Percentiles rank a stretch among this genome's conserved stretches.
Evolutionary conservation across 2,888 invertebrate species (phyloP).

Genomic region (Mesorhabditis sp.): DNA sequence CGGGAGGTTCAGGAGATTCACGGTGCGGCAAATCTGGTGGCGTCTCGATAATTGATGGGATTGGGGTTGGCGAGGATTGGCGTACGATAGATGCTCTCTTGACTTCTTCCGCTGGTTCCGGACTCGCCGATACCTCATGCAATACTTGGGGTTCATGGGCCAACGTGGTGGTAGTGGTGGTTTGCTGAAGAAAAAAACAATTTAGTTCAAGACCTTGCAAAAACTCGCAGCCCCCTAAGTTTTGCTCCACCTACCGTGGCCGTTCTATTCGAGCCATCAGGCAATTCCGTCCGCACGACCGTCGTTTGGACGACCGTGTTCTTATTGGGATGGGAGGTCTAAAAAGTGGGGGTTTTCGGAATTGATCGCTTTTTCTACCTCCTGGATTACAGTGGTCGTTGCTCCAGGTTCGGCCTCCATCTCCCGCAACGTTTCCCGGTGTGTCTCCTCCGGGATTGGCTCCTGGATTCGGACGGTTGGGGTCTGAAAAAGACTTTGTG

Average conservation of each 20-base stretch:
- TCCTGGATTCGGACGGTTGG: conserved; percentile 3
- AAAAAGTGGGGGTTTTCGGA: not conserved
- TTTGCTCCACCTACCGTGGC: not conserved
- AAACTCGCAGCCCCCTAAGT: not conserved
- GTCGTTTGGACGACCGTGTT: conserved; percentile 4
- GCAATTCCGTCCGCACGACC: not conserved
- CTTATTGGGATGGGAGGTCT: not conserved
- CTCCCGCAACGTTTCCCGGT: not conserved
- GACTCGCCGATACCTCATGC: not conserved
- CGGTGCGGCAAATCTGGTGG: not conserved
- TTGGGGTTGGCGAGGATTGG: conserved; percentile 1
- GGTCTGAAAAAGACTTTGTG: not conserved
- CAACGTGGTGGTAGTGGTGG: conserved; percentile 28
- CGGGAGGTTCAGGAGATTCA: not conserved
- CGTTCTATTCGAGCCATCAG: conserved; percentile 1
- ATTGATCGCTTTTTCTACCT: not conserved
- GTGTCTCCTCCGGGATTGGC: not conserved
- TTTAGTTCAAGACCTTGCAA: conserved; percentile 10
- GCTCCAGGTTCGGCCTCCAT: not conserved
- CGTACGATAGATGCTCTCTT: not conserved
- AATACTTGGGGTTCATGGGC: conserved; percentile 29
- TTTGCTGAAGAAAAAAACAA: conserved; percentile 18
- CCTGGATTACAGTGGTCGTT: conserved; percentile 2
- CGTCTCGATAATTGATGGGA: conserved; percentile 2
- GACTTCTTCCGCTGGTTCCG: not conserved